Evolutionary conservation across 2,797 vertebrate genomes (phyloP).

Genomic region (Chromis chromis): DNA sequence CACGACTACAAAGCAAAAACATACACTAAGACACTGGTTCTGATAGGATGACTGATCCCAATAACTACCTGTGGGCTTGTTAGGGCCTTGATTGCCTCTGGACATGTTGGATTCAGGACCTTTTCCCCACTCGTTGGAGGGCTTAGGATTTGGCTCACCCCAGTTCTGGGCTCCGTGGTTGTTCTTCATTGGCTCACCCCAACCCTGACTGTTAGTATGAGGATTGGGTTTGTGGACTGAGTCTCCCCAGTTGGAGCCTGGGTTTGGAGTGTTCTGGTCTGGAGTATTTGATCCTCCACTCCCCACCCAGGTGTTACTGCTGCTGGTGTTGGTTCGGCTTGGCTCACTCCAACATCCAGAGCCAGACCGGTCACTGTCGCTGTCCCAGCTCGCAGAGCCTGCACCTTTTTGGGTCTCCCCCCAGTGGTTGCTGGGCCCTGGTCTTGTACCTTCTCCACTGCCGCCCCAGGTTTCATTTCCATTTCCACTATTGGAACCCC

Average conservation of each 20-base stretch:
- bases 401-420: constrained; percentile 89
- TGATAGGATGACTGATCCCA: background rate
- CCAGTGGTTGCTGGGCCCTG: constrained; percentile 89
- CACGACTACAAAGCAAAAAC: background rate
- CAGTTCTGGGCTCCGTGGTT: constrained; percentile 87
- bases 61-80: constrained; percentile 85
- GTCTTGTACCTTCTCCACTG: constrained; percentile 85
- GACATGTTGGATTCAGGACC: constrained; percentile 84
- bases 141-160: constrained; percentile 86
- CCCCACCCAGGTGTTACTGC: constrained; percentile 85
- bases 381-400: constrained; percentile 91
- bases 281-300: constrained; percentile 83
- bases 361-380: constrained; percentile 90
- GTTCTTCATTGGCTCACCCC: constrained; percentile 88
- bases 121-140: constrained; percentile 91
- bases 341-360: constrained; percentile 92
- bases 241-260: constrained; percentile 88
- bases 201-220: constrained; percentile 85
- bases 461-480: constrained; percentile 86
- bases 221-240: constrained; percentile 83
- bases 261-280: constrained; percentile 85
- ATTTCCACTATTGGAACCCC: constrained; percentile 83
- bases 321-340: constrained; percentile 86
- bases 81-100: constrained; percentile 83
- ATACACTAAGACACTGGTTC: background rate